phyloP scores from a whole-genome alignment of 64 coral and sea anemone genomes.

The Stichodactyla mertensii region DNA sequence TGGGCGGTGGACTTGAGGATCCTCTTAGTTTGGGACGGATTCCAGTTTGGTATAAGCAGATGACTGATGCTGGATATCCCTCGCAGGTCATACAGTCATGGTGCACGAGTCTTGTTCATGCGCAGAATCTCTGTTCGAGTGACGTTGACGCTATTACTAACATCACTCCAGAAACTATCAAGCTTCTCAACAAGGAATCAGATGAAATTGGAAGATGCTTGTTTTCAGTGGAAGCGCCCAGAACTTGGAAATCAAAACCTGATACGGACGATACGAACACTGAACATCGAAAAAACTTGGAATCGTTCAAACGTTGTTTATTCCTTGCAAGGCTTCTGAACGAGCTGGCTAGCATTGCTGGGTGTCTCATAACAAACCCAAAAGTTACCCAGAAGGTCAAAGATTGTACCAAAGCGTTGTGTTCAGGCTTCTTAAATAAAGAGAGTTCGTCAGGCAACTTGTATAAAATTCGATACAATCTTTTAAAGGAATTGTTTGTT shows the following conservation, averaged over 20 bases:
- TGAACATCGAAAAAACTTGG: not conserved
- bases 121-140: conserved; percentile 9
- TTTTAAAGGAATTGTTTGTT: not conserved
- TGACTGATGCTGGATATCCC: conserved; percentile 17
- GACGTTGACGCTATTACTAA: conserved; percentile 41
- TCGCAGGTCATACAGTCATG: not conserved
- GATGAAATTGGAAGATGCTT: not conserved
- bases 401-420: conserved; percentile 9
- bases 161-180: conserved; percentile 2
- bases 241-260: not conserved
- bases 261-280: not conserved
- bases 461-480: conserved; percentile 10
- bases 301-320: conserved; percentile 5
- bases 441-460: not conserved
- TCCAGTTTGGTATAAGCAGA: conserved; percentile 21
- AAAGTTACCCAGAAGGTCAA: not conserved
- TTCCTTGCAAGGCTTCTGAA: conserved; percentile 25
- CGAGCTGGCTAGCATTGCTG: conserved; percentile 24
- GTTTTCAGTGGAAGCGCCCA: conserved; percentile 9
- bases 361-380: not conserved
- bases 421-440: conserved; percentile 2
- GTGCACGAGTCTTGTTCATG: conserved; percentile 23
- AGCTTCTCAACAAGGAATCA: not conserved
- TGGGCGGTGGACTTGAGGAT: not conserved
- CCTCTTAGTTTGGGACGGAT: not conserved